These are phyloP conservation scores for Drosophila mayaguana DNA, from an alignment of 2,888 invertebrate genomes.

Conservation along the genomic window DNA sequence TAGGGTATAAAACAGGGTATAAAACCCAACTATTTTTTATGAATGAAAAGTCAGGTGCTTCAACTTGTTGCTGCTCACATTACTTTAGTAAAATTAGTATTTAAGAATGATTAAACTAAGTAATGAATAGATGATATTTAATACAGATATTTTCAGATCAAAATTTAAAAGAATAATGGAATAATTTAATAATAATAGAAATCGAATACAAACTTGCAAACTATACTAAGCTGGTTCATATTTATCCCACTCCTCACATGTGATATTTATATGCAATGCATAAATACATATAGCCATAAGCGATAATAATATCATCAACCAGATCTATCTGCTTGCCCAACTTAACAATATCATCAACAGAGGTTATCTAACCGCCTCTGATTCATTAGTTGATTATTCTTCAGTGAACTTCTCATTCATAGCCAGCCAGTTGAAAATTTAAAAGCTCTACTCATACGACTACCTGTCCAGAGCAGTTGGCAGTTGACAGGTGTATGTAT, in stretches of 20 bases:
- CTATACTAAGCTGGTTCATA: neutral
- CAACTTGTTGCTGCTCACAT: neutral
- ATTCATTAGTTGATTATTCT: neutral
- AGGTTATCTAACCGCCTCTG: constrained; percentile 6
- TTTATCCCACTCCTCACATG: too few species aligned
- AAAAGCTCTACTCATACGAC: neutral
- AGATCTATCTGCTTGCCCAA: neutral
- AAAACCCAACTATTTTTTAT: neutral
- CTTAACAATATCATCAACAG: constrained; percentile 7
- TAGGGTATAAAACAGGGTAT: neutral
- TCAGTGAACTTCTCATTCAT: constrained; percentile 3
- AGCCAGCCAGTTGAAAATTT: neutral
- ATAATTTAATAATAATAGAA: neutral
- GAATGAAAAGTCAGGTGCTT: constrained; percentile 3
- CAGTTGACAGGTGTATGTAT: constrained; percentile 3
- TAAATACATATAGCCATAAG: neutral
- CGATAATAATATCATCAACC: neutral
- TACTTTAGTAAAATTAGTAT: neutral
- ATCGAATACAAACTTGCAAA: neutral
- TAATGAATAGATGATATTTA: too few species aligned
- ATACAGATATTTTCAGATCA: too few species aligned
- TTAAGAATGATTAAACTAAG: too few species aligned
- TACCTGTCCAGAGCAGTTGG: neutral
- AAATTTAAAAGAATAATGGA: too few species aligned
- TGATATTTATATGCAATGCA: neutral